These are phyloP conservation scores for Pholis gunnellus DNA, from an alignment of 2,113 vertebrate species.

Conservation along the genomic window DNA sequence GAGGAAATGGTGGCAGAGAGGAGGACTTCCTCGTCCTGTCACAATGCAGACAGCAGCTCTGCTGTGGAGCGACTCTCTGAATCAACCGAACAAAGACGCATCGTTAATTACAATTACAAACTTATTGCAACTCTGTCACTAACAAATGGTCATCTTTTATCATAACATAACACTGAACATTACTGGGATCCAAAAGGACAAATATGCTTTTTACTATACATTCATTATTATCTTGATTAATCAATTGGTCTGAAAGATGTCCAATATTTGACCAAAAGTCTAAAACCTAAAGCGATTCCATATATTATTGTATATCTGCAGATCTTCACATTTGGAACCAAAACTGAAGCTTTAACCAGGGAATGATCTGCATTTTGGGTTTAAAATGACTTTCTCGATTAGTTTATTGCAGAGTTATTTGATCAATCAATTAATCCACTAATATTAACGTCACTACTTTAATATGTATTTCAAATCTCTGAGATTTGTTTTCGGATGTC, in stretches of 20 bases:
- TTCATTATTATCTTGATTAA: not conserved
- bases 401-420: not conserved
- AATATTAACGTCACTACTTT: not conserved
- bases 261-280: not conserved
- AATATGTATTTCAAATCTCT: not conserved
- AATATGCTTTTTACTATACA: not conserved
- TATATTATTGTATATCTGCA: not conserved
- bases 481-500: not conserved
- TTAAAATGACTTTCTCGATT: not conserved
- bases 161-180: not conserved
- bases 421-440: not conserved
- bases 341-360: not conserved
- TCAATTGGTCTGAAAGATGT: not conserved
- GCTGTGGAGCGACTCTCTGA: not conserved
- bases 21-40: not conserved
- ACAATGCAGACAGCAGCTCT: not conserved
- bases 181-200: not conserved
- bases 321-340: not conserved
- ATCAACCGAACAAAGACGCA: not conserved
- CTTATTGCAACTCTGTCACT: not conserved
- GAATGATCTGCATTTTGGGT: not conserved
- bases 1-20: conserved; percentile 9
- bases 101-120: conserved; percentile 3
- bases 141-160: not conserved
- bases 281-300: not conserved